Conservation (phyloP, 92 coral and sea anemone genomes). For the Palythoa grandiflora region DNA sequence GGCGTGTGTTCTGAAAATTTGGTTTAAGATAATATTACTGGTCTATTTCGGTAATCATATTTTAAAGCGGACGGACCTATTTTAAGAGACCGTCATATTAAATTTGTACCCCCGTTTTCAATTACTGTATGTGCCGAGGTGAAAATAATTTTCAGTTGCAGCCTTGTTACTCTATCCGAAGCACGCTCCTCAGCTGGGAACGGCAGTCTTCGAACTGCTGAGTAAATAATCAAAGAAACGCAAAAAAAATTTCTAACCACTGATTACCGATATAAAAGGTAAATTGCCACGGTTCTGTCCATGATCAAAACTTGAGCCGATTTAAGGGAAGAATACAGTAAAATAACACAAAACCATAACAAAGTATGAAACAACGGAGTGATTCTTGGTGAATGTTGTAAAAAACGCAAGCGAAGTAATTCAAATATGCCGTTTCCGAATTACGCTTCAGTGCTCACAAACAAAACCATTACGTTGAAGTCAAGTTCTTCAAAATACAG, state of each 20-base stretch:
- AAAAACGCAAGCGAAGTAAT: too few species aligned
- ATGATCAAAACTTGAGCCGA: too few species aligned
- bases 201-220: not conserved
- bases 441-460: too few species aligned
- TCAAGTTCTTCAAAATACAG: too few species aligned
- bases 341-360: too few species aligned
- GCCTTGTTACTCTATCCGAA: not conserved
- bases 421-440: too few species aligned
- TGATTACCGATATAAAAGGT: not conserved
- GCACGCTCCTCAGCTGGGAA: not conserved
- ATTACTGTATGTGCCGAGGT: not conserved
- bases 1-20: not conserved
- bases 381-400: too few species aligned
- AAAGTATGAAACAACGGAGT: too few species aligned
- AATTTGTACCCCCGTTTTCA: not conserved
- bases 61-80: not conserved
- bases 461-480: too few species aligned
- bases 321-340: too few species aligned
- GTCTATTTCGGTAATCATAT: not conserved
- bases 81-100: not conserved
- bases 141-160: not conserved
- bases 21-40: not conserved
- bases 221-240: not conserved
- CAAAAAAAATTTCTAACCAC: not conserved
- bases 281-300: not conserved